A percentile compares a stretch with the other conserved stretches of the same genome.
Evolutionary conservation across 1,140 invertebrate genomes (phyloP).

Genomic region (Periplaneta americana): DNA sequence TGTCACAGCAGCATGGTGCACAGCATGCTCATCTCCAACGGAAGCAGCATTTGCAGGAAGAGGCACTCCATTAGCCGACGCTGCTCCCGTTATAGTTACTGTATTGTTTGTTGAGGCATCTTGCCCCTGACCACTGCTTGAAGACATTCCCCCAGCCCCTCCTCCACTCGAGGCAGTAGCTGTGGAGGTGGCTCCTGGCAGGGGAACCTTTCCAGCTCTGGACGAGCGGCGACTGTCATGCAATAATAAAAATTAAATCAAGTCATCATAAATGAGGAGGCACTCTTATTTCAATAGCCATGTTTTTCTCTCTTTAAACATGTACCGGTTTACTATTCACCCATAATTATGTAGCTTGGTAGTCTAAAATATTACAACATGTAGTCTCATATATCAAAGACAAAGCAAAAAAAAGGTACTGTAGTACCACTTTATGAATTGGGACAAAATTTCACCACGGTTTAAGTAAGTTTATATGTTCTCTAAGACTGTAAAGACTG

Average conservation of each 20-base stretch:
- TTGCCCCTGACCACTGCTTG: conserved; percentile 32
- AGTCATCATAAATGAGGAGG: background rate
- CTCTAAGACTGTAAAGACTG: too few species aligned
- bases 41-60: background rate
- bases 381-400: too few species aligned
- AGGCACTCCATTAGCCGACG: conserved; percentile 10
- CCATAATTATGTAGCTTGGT: too few species aligned
- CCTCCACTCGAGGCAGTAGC: conserved; percentile 26
- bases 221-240: conserved; percentile 52
- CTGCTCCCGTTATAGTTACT: background rate
- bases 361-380: too few species aligned
- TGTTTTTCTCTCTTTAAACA: background rate
- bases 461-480: too few species aligned
- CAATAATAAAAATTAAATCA: conserved; percentile 32
- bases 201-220: conserved; percentile 44
- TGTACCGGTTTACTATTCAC: too few species aligned
- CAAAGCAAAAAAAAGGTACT: too few species aligned
- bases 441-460: too few species aligned
- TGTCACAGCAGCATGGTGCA: background rate
- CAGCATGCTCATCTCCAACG: background rate
- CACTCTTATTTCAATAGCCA: background rate
- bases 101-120: background rate
- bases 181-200: conserved; percentile 24
- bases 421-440: too few species aligned
- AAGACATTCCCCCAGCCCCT: conserved; percentile 34